Evolutionary conservation across 1,140 invertebrate species (phyloP).

Genomic region (Drosophila triauraria): DNA sequence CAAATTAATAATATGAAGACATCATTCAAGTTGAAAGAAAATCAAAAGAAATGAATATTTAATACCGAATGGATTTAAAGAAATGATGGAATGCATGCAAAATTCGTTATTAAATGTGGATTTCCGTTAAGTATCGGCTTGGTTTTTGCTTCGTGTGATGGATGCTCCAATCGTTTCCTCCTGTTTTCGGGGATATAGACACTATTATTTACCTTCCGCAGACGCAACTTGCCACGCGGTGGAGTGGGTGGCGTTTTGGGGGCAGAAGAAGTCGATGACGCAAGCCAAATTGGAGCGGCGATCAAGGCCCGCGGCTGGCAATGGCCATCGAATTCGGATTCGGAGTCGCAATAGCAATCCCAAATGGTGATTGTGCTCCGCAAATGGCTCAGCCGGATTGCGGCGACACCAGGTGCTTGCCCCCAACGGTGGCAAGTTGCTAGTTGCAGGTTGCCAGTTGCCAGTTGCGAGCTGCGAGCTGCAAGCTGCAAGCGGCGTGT

Average conservation of each 20-base stretch:
- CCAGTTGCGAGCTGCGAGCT: constrained; percentile 18
- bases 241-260: background rate
- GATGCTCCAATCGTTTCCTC: background rate
- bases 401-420: constrained; percentile 69
- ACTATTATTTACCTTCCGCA: background rate
- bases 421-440: constrained; percentile 54
- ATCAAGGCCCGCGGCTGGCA: constrained; percentile 21
- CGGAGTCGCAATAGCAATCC: constrained; percentile 3
- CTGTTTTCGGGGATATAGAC: background rate
- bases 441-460: constrained; percentile 14
- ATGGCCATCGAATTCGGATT: constrained; percentile 22
- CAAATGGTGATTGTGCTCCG: constrained; percentile 49
- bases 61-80: background rate
- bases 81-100: background rate
- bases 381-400: constrained; percentile 34
- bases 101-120: background rate
- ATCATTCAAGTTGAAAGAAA: background rate
- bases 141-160: background rate
- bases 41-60: background rate
- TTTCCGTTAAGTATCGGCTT: background rate
- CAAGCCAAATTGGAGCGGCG: constrained; percentile 31
- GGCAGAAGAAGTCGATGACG: constrained; percentile 20
- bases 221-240: background rate
- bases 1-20: background rate
- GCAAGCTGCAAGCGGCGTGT: constrained; percentile 25